Evolutionary conservation across 2,113 vertebrate species (phyloP).

Genomic region (Cololabis saira): DNA sequence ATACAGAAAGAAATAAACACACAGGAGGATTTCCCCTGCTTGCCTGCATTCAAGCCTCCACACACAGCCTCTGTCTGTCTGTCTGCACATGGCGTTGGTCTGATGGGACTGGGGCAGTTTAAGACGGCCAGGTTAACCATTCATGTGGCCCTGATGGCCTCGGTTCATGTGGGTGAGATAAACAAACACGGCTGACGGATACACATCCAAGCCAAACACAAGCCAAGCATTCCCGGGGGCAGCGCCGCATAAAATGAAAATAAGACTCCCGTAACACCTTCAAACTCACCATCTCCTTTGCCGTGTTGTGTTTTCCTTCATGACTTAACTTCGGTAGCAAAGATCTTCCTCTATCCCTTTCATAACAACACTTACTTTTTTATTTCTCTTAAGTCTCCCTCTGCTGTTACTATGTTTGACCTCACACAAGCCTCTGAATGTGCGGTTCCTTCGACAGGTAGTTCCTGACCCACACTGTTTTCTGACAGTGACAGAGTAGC

Average conservation of each 20-base stretch:
- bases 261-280: too few relatives aligned
- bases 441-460: conserved; percentile 4
- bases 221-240: neutral
- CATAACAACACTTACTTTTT: too few relatives aligned
- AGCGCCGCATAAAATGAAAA: too few relatives aligned
- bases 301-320: neutral
- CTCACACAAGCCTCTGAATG: conserved; percentile 2
- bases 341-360: neutral
- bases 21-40: too few relatives aligned
- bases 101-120: too few relatives aligned
- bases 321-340: neutral
- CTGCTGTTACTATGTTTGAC: neutral
- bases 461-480: conserved; percentile 6
- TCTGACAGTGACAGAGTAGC: conserved; percentile 34
- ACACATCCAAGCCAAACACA: conserved; percentile 3
- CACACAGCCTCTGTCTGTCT: too few relatives aligned
- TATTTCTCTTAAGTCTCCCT: too few relatives aligned
- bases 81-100: too few relatives aligned
- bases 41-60: too few relatives aligned
- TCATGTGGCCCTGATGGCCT: conserved; percentile 3
- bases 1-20: too few relatives aligned
- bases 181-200: conserved; percentile 17
- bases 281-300: too few relatives aligned
- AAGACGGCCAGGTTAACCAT: conserved; percentile 4
- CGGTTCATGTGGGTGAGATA: conserved; percentile 27